A percentile compares a stretch with the other conserved stretches of the same genome.
These are phyloP conservation scores for Betta splendens DNA, from an alignment of 2,797 vertebrate species.

Conservation along the genomic window DNA sequence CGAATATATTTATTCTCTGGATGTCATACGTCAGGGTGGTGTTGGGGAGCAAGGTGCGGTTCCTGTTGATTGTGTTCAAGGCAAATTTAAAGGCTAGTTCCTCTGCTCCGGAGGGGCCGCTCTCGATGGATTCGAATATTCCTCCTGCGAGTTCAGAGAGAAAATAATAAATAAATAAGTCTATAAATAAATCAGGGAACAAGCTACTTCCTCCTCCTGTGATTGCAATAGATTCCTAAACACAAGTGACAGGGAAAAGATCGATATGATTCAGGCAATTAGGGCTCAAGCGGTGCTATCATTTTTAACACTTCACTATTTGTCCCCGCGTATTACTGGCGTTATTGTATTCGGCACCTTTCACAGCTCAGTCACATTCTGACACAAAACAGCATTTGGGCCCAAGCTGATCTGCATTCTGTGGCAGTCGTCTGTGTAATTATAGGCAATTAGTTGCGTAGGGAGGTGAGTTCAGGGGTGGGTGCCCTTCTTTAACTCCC, in stretches of 20 bases:
- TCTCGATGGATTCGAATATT: conserved; percentile 99
- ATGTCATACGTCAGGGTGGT: conserved; percentile 98
- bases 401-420: conserved; percentile 63
- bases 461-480: conserved; percentile 71
- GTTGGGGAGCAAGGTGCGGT: conserved; percentile 97
- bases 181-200: conserved; percentile 4
- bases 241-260: conserved; percentile 27
- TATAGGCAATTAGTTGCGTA: conserved; percentile 70
- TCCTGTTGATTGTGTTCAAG: conserved; percentile 99
- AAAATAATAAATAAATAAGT: not conserved
- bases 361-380: conserved; percentile 16
- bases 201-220: conserved; percentile 28
- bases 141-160: conserved; percentile 82
- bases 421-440: conserved; percentile 57
- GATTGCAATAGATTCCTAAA: conserved; percentile 44
- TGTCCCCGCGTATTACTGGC: conserved; percentile 22
- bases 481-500: conserved; percentile 65
- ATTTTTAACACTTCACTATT: conserved; percentile 27
- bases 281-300: conserved; percentile 28
- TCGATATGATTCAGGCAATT: conserved; percentile 43
- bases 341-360: conserved; percentile 8
- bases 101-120: conserved; percentile 96
- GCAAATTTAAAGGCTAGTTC: conserved; percentile 99
- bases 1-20: conserved; percentile 99
- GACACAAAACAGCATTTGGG: conserved; percentile 40